Percentiles rank a stretch among this genome's conserved stretches.
Conservation (phyloP, 2,797 vertebrate species). For the Lates japonicus region DNA sequence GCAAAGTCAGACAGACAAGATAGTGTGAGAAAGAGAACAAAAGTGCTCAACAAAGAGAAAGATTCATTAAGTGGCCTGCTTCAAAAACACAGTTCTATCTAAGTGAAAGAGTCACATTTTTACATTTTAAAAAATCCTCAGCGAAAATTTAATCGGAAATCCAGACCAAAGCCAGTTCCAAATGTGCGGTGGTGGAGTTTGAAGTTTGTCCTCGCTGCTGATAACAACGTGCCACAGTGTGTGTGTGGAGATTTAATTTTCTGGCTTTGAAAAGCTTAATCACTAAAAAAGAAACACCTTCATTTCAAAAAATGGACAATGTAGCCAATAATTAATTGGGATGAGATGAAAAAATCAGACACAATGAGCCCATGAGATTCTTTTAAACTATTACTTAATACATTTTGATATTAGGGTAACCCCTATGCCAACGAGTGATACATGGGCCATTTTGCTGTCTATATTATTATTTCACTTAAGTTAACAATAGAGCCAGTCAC, state of each 20-base stretch:
- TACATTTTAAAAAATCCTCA: constrained; percentile 15
- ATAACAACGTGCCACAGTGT: neutral
- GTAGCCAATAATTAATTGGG: constrained; percentile 11
- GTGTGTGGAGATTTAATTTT: constrained; percentile 16
- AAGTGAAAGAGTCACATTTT: constrained; percentile 3
- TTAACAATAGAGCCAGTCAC: neutral
- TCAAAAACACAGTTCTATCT: constrained; percentile 3
- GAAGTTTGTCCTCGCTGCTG: neutral
- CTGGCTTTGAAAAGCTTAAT: constrained; percentile 24
- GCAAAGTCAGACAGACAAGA: neutral
- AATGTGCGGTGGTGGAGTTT: neutral
- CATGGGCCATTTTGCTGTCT: neutral
- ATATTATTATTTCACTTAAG: neutral
- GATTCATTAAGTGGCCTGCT: neutral
- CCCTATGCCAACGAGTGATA: neutral
- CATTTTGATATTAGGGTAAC: neutral
- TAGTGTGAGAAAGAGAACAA: neutral
- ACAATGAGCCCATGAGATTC: constrained; percentile 6
- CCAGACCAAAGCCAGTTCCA: neutral
- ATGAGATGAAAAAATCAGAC: constrained; percentile 7
- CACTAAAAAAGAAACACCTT: constrained; percentile 12
- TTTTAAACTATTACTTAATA: constrained; percentile 2
- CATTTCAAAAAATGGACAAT: constrained; percentile 1
- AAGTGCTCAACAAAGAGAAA: neutral
- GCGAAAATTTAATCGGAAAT: neutral